Evolutionary conservation across 2,888 invertebrate species (phyloP), one percentile per base, ranked within the genome.

Genomic region (Nephrotoma appendiculata): DNA sequence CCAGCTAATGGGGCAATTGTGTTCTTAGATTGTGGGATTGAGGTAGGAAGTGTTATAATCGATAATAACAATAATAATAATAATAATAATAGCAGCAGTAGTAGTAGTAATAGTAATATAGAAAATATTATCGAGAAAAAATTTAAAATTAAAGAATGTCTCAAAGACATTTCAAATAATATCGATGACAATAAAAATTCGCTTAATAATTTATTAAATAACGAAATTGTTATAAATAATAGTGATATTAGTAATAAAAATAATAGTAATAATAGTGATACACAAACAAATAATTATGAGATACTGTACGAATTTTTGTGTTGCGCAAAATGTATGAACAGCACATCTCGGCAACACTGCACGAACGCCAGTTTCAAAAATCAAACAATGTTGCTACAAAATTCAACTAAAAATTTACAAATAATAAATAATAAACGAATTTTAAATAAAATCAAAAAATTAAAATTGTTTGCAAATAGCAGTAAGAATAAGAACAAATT

Each of bases 1-100:
- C 92, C 92, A 9, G 90, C 91, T n/a, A 91, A 92, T 89, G 92
- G 92, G 84, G 91, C 91, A 86, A 91, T 92, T 88, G 90, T 91
- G 88, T 89, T 92, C 86, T 89, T 91, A 85, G 91, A 91, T 87
- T 91, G 91, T 87, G 92, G 92, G 12, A 90, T 91, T 5, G 91
- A 91, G 88, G 91, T 91, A 57, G 92, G 91, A 88, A 92, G 91
- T 88, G 90, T 91, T 43, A 91, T 92, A 86, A 86, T 87, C 85
- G 84, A 87, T 87, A 45, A 85, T 41, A 86, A 86, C 42, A 84
- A 86, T n/a, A 83, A 83, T 41, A 48, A 85, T 52, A 43, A 84
- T 15, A 87, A 87, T 85, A 41, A 57, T 45, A 19, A 87, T 44
- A 41, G 3, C 52, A 86, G 84, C 84, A 85, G 43, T 7, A 86